phyloP scores from a whole-genome alignment of 1,140 invertebrate genomes.

The Muscidifurax raptorellus region DNA sequence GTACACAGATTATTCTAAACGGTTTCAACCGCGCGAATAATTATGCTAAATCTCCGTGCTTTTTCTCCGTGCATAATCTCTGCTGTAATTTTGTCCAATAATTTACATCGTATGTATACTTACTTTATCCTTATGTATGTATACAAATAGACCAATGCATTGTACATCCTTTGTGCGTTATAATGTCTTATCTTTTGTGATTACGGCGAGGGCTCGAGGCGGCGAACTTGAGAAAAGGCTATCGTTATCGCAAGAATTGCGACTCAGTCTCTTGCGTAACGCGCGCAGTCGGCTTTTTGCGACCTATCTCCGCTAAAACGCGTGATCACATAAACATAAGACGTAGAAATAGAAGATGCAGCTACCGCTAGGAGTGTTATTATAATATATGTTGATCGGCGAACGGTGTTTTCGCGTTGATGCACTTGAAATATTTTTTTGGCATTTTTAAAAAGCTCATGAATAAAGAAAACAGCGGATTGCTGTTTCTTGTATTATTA shows the following conservation, averaged over 20 bases:
- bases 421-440: slow-evolving; percentile 24
- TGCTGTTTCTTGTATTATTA: slow-evolving; percentile 64
- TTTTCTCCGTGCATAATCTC: not conserved
- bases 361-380: not conserved
- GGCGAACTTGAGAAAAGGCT: slow-evolving; percentile 10
- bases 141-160: slow-evolving; percentile 16
- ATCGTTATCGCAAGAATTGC: slow-evolving; percentile 5
- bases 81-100: slow-evolving; percentile 16
- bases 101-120: slow-evolving; percentile 22
- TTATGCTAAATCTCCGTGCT: not conserved
- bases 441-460: slow-evolving; percentile 39
- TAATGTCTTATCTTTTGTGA: slow-evolving; percentile 2
- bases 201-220: not conserved
- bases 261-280: slow-evolving; percentile 4
- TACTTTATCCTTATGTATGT: not conserved
- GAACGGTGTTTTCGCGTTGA: slow-evolving; percentile 36
- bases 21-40: slow-evolving; percentile 6
- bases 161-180: not conserved
- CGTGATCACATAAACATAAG: not conserved
- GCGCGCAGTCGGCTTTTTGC: not conserved
- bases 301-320: not conserved
- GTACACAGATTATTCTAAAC: slow-evolving; percentile 3
- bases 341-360: slow-evolving; percentile 4
- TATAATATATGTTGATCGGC: slow-evolving; percentile 4
- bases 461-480: slow-evolving; percentile 46